phyloP scores from a whole-genome alignment of 1,140 invertebrate genomes.

The Parasteatoda tepidariorum region DNA sequence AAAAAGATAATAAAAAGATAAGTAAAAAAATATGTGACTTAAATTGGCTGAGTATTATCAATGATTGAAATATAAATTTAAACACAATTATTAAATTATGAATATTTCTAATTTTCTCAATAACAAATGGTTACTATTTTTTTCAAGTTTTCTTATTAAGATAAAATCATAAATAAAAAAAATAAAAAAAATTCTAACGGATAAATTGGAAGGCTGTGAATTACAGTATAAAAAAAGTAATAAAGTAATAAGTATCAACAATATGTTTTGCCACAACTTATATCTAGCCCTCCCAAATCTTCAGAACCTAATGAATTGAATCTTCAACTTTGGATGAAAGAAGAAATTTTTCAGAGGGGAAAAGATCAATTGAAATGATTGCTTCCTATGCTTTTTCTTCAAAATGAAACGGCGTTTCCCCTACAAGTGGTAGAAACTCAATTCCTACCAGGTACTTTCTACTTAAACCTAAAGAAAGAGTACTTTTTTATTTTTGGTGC shows the following conservation, averaged over 20 bases:
- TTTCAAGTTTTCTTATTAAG: too few relatives aligned
- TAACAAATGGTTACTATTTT: too few relatives aligned
- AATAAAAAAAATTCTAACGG: too few relatives aligned
- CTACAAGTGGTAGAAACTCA: constrained; percentile 55
- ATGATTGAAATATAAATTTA: too few relatives aligned
- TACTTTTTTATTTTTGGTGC: constrained; percentile 25
- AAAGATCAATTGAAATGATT: constrained; percentile 53
- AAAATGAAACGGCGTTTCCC: constrained; percentile 44
- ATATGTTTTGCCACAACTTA: constrained; percentile 28
- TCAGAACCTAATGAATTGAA: constrained; percentile 52
- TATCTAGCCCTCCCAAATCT: constrained; percentile 23
- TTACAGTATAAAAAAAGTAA: neutral
- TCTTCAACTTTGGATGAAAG: constrained; percentile 8
- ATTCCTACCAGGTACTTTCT: constrained; percentile 47
- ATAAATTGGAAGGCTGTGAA: too few relatives aligned
- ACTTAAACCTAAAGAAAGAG: constrained; percentile 29
- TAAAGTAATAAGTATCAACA: neutral
- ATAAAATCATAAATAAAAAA: too few relatives aligned
- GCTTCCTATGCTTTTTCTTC: constrained; percentile 28
- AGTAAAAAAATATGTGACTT: too few relatives aligned
- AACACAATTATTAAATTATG: too few relatives aligned
- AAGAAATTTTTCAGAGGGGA: neutral
- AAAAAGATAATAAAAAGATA: too few relatives aligned
- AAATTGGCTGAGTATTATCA: too few relatives aligned
- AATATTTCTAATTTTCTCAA: too few relatives aligned